Evolutionary conservation across 2,888 invertebrate species (phyloP).

Genomic region (Caenorhabditis becei): DNA sequence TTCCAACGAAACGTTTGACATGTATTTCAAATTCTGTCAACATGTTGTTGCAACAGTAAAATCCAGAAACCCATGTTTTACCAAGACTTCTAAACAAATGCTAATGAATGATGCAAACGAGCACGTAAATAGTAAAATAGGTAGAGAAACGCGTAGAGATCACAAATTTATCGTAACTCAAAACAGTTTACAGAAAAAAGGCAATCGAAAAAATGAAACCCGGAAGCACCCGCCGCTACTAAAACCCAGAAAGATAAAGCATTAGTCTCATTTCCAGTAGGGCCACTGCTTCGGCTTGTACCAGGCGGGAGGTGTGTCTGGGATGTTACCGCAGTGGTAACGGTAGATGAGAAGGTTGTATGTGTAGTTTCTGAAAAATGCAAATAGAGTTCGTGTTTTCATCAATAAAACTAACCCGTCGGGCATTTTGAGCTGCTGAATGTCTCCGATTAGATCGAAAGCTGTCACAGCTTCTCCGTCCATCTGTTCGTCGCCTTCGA

Average conservation of each 20-base stretch:
- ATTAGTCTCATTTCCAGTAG: conserved; percentile 47
- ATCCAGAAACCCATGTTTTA: no score
- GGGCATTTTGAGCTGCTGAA: conserved; percentile 38
- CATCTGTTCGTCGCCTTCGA: conserved; percentile 68
- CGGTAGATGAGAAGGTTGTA: conserved; percentile 58
- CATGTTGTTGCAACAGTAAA: no score
- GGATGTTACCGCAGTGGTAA: conserved; percentile 65
- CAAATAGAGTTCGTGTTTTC: neutral
- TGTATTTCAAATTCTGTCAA: no score
- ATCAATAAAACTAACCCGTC: conserved; percentile 60
- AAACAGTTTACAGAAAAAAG: conserved; percentile 3
- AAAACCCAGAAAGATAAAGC: neutral
- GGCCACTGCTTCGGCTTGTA: conserved; percentile 66
- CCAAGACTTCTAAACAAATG: no score
- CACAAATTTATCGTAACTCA: no score
- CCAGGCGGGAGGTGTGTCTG: conserved; percentile 63
- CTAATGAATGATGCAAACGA: no score
- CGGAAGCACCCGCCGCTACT: conserved; percentile 35
- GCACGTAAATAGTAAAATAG: no score
- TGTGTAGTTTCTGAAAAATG: conserved; percentile 25
- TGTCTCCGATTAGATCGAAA: conserved; percentile 67
- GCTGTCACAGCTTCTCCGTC: conserved; percentile 61
- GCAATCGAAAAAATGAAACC: conserved; percentile 24
- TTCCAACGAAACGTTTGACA: no score
- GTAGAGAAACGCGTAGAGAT: no score